phyloP scores from a whole-genome alignment of 2,888 invertebrate genomes.

The Apamea anceps region DNA sequence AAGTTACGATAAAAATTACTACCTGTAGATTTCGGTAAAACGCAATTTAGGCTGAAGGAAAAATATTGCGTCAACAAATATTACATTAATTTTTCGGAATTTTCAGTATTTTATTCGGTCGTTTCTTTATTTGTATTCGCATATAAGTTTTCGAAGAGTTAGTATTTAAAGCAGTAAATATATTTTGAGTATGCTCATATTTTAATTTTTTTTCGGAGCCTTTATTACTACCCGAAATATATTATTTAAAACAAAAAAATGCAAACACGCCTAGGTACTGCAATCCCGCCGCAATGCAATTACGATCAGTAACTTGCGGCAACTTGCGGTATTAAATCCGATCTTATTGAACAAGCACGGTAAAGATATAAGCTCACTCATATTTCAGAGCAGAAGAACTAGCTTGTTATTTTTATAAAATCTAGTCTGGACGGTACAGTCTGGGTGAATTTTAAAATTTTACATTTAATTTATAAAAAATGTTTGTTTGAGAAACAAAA shows the following conservation, averaged over 20 bases:
- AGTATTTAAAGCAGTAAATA: too few species aligned
- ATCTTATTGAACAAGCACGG: conserved; percentile 40
- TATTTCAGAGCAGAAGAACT: conserved; percentile 21
- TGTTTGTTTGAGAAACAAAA: background rate
- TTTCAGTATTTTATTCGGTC: too few species aligned
- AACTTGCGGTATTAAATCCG: conserved; percentile 32
- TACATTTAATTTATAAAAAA: too few species aligned
- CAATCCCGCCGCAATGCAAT: conserved; percentile 31
- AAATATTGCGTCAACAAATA: too few species aligned
- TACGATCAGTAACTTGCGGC: conserved; percentile 30
- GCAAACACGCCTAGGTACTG: background rate
- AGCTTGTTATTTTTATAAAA: conserved; percentile 27
- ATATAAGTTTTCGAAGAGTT: too few species aligned
- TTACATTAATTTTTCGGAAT: too few species aligned
- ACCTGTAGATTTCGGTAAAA: too few species aligned
- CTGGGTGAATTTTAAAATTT: background rate
- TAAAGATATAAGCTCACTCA: conserved; percentile 39
- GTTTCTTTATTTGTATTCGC: too few species aligned
- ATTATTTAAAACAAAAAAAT: background rate
- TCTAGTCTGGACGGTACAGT: background rate
- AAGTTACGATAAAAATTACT: too few species aligned
- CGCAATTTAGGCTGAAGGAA: too few species aligned
- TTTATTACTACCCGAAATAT: background rate
- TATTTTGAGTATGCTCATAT: too few species aligned
- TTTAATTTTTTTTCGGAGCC: too few species aligned